Evolutionary conservation across 2,797 vertebrate species (phyloP), one percentile per base, ranked within the genome.

Genomic region (Acanthiza pusilla): DNA sequence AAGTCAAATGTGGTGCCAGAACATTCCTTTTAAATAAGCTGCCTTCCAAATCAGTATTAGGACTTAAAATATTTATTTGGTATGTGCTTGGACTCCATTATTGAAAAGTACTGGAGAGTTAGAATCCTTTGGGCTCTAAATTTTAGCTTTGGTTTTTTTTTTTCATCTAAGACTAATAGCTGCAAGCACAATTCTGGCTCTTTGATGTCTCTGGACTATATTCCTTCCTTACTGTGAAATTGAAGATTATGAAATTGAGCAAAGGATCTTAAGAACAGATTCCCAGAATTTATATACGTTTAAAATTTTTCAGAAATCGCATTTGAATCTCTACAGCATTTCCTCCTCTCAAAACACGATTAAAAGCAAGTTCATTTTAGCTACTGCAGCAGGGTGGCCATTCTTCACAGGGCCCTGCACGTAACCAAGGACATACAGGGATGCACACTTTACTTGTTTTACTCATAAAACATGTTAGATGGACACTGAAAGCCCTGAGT

Each of bases 11-110:
- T 45, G 7, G 7, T 76, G 9, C 16, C 40, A 88, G 70, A 84
- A 65, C 40, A 67, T 62, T 45, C 26, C 11, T 93, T 89, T 91
- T 34, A 94, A 86, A 77, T 38, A 63, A 54, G 1, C 5, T 67
- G 8, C 34, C 16, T 83, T 68, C 23, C 38, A 50, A 87, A 83
- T 82, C 34, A 85, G 29, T 38, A 57, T 78, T 66, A 86, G 53
- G n/a, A 78, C 29, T 79, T 66, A 82, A 91, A 95, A 70, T 70
- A 61, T 87, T 90, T 88, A 66, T 88, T 70, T 82, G 67, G 9
- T 66, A 30, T 60, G 34, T 73, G 25, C 60, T 88, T 76, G 54
- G 48, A 53, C 20, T 73, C 16, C 45, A 70, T 91, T 80, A 73
- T 25, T 58, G 48, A 75, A 70, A 74, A 10, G 36, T 40, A 9